phyloP scores from a whole-genome alignment of 2,113 vertebrate species.

The Eptatretus burgeri region DNA sequence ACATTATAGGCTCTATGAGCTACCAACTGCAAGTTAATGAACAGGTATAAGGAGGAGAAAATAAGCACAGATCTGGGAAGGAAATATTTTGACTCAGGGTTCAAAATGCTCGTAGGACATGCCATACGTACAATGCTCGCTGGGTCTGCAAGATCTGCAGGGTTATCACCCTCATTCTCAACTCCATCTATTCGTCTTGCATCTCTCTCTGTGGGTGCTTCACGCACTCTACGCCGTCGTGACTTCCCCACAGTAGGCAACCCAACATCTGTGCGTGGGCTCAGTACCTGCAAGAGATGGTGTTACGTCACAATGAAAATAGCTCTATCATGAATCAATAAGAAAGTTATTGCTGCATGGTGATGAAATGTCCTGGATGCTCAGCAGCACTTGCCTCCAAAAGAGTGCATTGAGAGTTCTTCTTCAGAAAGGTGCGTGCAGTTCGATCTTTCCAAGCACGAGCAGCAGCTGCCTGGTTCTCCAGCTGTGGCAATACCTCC shows the following conservation, averaged over 20 bases:
- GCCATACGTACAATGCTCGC: background rate
- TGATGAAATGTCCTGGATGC: too few species aligned
- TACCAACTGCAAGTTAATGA: too few species aligned
- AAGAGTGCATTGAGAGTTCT: constrained; percentile 34
- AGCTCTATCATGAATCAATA: too few species aligned
- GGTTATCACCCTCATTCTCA: background rate
- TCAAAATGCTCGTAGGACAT: too few species aligned
- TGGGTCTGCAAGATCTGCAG: background rate
- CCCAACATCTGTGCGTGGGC: background rate
- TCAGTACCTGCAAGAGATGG: constrained; percentile 3
- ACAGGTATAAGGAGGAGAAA: too few species aligned
- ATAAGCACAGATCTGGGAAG: too few species aligned
- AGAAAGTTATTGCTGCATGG: too few species aligned
- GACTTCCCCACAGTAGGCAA: background rate
- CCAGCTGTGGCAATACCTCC: constrained; percentile 39
- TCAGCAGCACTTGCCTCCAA: constrained; percentile 32
- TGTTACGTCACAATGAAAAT: too few species aligned
- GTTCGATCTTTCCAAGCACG: constrained; percentile 56
- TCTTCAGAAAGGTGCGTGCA: constrained; percentile 31
- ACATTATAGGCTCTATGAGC: too few species aligned
- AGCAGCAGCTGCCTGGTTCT: constrained; percentile 37
- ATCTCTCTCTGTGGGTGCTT: too few species aligned
- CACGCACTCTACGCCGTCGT: constrained; percentile 1
- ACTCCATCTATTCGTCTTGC: background rate
- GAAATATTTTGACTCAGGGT: too few species aligned